Base-by-base conservation (phyloP, 2,113 vertebrate genomes). In the Atractosteus spatula region DNA sequence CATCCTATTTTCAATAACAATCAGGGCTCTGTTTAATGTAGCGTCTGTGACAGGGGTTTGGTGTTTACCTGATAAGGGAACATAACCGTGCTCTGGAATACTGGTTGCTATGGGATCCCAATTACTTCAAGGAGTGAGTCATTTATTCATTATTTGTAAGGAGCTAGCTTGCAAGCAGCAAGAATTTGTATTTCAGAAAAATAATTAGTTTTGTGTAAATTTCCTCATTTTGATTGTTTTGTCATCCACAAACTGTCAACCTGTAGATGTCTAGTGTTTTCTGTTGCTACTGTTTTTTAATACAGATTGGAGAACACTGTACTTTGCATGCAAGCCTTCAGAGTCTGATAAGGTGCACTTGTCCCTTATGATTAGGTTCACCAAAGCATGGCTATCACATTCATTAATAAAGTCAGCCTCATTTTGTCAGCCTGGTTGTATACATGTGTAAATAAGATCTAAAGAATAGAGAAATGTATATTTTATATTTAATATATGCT, bases 21-120 rank as follows among this genome's bases (percentile, higher is more conserved):
- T 43, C 54, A 42, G 11, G 17, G 55, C 10, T 43, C 47, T 59
- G 55, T 61, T 71, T 71, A 62, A 13, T 71, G 42, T 51, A 41
- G 61, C 7, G 13, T 41, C 41, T 55, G 16, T 54, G 8, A 63
- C 63, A 71, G 41, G 11, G 41, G 59, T 14, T 62, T 63, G 8
- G 14, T 63, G 43, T 71, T 51, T 41, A 14, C 14, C 70, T 64
- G 44, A 64, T 54, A 70, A 64, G 44, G 8, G 8, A 13, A 41
- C 5, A n/a, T 29, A 29, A 63, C 44, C 61, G 4, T 71, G 51
- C 47, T 41, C 8, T 51, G 70, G n/a, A 63, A 3, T 12, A 7
- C 16, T 54, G 59, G 70, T 71, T 71, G 45, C 70, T 17, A 71
- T 71, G 59, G 70, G 45, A 71, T 62, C 42, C 59, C n/a, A 51